Percentiles rank a stretch among this genome's conserved stretches.
Evolutionary conservation across 1,140 invertebrate genomes (phyloP).

Genomic region (Caenorhabditis brenneri): DNA sequence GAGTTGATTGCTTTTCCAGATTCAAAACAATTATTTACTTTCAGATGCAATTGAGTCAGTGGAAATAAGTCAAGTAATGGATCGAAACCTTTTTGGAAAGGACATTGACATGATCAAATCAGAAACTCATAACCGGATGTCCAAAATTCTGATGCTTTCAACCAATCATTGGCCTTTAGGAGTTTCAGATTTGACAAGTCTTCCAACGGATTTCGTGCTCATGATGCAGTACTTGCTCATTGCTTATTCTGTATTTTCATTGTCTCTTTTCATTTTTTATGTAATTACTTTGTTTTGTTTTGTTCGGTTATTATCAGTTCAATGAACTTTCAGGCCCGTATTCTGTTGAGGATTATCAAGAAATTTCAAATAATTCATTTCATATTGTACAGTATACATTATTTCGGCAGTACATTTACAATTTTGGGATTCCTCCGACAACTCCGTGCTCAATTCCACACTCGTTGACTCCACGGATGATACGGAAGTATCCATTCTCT

Average conservation of each 20-base stretch:
- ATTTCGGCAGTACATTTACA: neutral
- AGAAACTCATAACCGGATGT: slow-evolving; percentile 25
- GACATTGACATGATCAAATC: slow-evolving; percentile 20
- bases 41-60: slow-evolving; percentile 31
- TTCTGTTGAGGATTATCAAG: neutral
- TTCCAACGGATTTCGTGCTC: slow-evolving; percentile 30
- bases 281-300: slow-evolving; percentile 28
- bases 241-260: slow-evolving; percentile 17
- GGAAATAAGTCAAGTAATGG: slow-evolving; percentile 36
- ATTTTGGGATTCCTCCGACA: slow-evolving; percentile 72
- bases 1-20: neutral
- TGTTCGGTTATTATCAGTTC: slow-evolving; percentile 33
- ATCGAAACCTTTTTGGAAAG: slow-evolving; percentile 15
- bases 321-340: neutral
- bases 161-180: slow-evolving; percentile 28
- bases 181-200: slow-evolving; percentile 26
- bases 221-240: slow-evolving; percentile 30
- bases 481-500: slow-evolving; percentile 82
- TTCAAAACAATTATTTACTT: neutral
- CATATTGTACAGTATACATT: slow-evolving; percentile 26
- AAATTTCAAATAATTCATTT: neutral
- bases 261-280: slow-evolving; percentile 38
- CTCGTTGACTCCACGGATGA: slow-evolving; percentile 82
- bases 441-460: slow-evolving; percentile 81
- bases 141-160: slow-evolving; percentile 8